Evolutionary conservation across 2,113 vertebrate species (phyloP), one percentile per base, ranked within the genome.

Genomic region (Carassius auratus): DNA sequence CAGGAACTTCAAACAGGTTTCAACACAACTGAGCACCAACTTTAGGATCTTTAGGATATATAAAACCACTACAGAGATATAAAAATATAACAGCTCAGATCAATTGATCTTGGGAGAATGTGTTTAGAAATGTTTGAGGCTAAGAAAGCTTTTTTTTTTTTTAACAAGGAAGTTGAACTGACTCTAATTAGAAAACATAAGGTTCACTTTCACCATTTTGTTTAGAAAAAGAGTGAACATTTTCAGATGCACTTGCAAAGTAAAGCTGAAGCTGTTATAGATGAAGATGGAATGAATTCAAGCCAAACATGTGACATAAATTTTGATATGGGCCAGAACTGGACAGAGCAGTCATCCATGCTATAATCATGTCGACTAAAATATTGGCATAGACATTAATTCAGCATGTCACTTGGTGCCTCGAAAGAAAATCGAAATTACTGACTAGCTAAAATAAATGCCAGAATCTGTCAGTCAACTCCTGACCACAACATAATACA

Each of bases 401-500:
- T 74, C 45, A 52, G 62, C 30, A 83, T 83, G 55, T 55, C 59
- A 33, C 30, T 86, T 33, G 76, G 38, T 52, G 64, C 83, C 62
- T 75, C 73, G 10, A 88, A 79, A 88, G 66, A 83, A 64, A 73
- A 45, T 85, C 45, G 33, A 66, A 83, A 85, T 88, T 83, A 84
- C 80, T 79, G 66, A 75, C 80, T 86, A 66, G 79, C 52, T 81
- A n/a, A 66, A 88, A 88, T 19, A 21, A 23, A 69, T 33, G 30
- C 26, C 75, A 73, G 38, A 73, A 85, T 79, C 45, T 81, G 64
- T 86, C 64, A 83, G 59, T 80, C 57, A 45, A 3, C 45, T 85
- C 76, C 38, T 57, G 79, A 8, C 81, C 55, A 17, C 62, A 83
- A 64, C 50, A 50, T 69, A 73, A 48, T 21, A 10, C 83, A 84